phyloP scores from a whole-genome alignment of 2,797 vertebrate genomes.

The Pitangus sulphuratus region DNA sequence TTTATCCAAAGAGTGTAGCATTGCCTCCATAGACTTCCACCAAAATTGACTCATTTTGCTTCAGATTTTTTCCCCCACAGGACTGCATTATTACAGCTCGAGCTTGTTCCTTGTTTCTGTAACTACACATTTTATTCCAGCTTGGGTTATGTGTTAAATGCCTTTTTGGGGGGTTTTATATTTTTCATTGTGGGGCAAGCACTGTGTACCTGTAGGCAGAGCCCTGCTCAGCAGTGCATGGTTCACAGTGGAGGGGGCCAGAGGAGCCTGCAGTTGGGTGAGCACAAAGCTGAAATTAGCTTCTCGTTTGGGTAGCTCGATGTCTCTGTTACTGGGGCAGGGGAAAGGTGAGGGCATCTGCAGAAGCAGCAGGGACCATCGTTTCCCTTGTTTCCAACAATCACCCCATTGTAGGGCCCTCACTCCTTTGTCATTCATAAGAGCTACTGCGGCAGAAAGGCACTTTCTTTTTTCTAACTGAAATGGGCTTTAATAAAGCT shows the following conservation, averaged over 20 bases:
- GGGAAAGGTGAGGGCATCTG: not conserved
- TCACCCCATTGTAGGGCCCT: not conserved
- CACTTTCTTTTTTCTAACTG: slow-evolving; percentile 39
- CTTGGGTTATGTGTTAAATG: not conserved
- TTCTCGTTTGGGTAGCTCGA: not conserved
- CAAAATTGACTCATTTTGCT: slow-evolving; percentile 32
- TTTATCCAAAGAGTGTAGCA: not conserved
- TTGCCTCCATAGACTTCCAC: not conserved
- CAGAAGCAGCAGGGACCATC: not conserved
- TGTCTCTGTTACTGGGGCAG: not conserved
- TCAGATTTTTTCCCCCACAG: slow-evolving; percentile 19
- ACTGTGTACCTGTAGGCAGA: not conserved
- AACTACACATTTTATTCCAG: not conserved
- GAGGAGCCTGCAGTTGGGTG: not conserved
- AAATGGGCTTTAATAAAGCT: slow-evolving; percentile 76
- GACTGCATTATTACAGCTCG: not conserved
- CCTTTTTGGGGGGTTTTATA: not conserved
- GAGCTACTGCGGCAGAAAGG: slow-evolving; percentile 23
- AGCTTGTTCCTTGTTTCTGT: accelerated
- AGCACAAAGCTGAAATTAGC: not conserved
- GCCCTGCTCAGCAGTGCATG: not conserved
- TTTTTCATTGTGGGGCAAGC: not conserved
- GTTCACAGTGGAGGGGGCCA: not conserved
- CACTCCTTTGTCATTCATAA: slow-evolving; percentile 11
- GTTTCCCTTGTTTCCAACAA: not conserved